Base-by-base conservation (phyloP, 2,888 invertebrate species). In the Norana najaformis region DNA sequence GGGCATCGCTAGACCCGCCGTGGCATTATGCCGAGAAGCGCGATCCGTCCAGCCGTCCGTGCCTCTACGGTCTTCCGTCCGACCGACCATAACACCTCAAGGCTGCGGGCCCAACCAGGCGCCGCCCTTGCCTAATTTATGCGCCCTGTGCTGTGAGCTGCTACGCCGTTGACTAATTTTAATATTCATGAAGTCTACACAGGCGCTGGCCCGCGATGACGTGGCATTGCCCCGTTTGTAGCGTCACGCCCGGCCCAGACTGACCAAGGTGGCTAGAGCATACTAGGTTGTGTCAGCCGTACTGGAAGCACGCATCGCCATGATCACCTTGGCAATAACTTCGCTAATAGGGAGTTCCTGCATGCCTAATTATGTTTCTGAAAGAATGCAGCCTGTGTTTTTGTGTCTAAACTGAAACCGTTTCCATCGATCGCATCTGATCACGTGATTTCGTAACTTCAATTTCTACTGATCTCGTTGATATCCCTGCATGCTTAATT, bases 21-120 rank as follows among this genome's bases (percentile, higher is more conserved):
- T 1, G 69, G 8, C n/a, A 69, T 69, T 69, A 69, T 69, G 69
- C 69, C 69, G 30, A 69, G 69, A 69, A 69, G 69, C 30, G 69
- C 13, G 23, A 23, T 47, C 47, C 47, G 23, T 47, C 47, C 47
- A 47, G 5, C 69, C 69, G n/a, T 69, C n/a, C 69, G 30, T 69
- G 13, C 69, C 69, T 69, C 69, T n/a, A 69, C 69, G 69, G 5
- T 69, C 69, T 69, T 69, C 30, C 69, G 69, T 69, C 69, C 69
- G 69, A 69, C 69, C 30, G 69, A n/a, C 69, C 69, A n/a, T n/a
- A 69, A 69, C 69, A 69, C 69, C 69, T 69, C 69, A 69, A 69
- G 69, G 69, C n/a, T 69, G 69, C 13, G n/a, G n/a, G 69, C 69
- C 69, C 69, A n/a, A 8, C 69, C 69, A 69, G 69, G n/a, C 69